These are phyloP conservation scores for Trididemnum nubilum DNA, from an alignment of 23 tunicate species.

Conservation along the genomic window DNA sequence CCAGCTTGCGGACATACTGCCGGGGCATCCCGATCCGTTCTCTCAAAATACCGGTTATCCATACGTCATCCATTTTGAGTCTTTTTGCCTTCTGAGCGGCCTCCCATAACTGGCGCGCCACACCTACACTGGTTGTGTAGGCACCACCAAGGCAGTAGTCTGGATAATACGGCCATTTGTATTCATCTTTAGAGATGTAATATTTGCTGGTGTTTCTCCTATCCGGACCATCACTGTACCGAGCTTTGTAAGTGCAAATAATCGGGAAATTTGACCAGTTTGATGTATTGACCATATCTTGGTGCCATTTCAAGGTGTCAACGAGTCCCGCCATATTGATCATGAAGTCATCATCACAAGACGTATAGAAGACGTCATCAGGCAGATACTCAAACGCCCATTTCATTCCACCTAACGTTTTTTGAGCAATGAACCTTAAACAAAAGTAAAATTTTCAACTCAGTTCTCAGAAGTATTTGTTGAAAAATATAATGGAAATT, in stretches of 20 bases:
- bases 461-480: no score
- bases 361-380: constrained; percentile 3
- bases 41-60: constrained; percentile 31
- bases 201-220: constrained; percentile 1
- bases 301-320: background rate
- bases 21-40: constrained; percentile 30
- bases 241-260: constrained; percentile 2
- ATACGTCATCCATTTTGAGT: constrained; percentile 37
- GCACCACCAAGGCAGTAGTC: constrained; percentile 33
- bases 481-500: no score
- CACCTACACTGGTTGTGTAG: constrained; percentile 25
- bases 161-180: constrained; percentile 20
- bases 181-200: constrained; percentile 4
- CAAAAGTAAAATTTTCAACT: background rate
- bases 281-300: background rate
- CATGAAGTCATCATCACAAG: constrained; percentile 27
- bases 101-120: constrained; percentile 11
- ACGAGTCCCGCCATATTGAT: background rate
- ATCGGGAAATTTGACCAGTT: constrained; percentile 14
- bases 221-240: background rate
- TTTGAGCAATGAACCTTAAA: background rate
- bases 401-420: constrained; percentile 18
- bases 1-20: background rate
- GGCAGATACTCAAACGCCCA: constrained; percentile 13
- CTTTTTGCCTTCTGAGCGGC: background rate